Evolutionary conservation across 1,140 invertebrate genomes (phyloP), one percentile per base, ranked within the genome.

Genomic region (Diabrotica virgifera): DNA sequence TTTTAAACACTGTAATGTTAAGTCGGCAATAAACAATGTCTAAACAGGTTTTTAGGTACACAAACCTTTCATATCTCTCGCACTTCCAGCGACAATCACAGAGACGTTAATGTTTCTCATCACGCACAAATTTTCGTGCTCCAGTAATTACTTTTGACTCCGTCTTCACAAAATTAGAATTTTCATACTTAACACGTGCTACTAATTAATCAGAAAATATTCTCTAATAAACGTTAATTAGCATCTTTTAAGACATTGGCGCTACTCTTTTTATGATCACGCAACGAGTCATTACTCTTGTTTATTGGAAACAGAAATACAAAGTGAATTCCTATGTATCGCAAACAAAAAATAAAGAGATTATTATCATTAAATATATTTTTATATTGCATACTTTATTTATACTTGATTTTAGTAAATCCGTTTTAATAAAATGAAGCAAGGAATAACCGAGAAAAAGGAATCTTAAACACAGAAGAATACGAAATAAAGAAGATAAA

Each of bases 171-270:
- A 46, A 46, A 46, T 46, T 46, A 46, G 40, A 46, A 46, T 46
- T 46, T 46, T 46, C 40, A 46, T 46, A 46, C 40, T 46, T 46
- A n/a, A 46, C 40, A 46, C 40, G 40, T 46, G 40, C 8, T n/a
- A n/a, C n/a, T 46, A 46, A 46, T 46, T 46, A 46, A 46, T 46
- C 40, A 46, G 40, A 10, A n/a, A 46, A 46, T 46, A 46, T 46
- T 46, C n/a, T 46, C n/a, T 10, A n/a, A 46, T 46, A 46, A 8
- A 6, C 40, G 40, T 46, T 46, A 46, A 46, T 46, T 46, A n/a
- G 5, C 40, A 46, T 46, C n/a, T 46, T 46, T 8, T 10, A 46
- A 24, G 24, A 24, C 24, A 24, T 24, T 5, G 40, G 5, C n/a
- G n/a, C n/a, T 10, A 46, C 40, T 46, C 8, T 46, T n/a, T 46